Evolutionary conservation across 2,113 vertebrate species (phyloP), one percentile per base, ranked within the genome.

Genomic region (Psittacus erithacus): DNA sequence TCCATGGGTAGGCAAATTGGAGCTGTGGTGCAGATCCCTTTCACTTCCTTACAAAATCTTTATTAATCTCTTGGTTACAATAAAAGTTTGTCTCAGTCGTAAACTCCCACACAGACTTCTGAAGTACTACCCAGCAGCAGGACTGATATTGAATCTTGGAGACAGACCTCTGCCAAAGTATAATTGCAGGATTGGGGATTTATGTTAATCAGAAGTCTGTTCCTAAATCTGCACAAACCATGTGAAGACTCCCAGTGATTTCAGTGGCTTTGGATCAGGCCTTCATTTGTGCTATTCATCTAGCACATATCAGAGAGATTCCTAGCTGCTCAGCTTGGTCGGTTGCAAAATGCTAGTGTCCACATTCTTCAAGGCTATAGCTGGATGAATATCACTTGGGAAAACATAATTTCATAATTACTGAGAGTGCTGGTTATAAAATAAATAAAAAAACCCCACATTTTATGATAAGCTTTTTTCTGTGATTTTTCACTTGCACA

Each of bases 381-480:
- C 22, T 24, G 23, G 53, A 47, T 83, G 71, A 4, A 2, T 31
- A 22, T 62, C 63, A 31, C 67, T 65, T 74, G 13, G 25, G 75
- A 74, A 94, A 90, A 57, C 1, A 24, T 23, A 22, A 76, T 70
- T 80, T 52, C 24, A 13, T 59, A 38, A 57, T 27, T 77, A 28
- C 49, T 63, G 23, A 33, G 55, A 74, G 19, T 60, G 33, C 14
- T 60, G 23, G 6, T 63, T 87, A 84, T 50, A 4, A 3, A 47
- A 43, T 6, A 43, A 43, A 43, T 6, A 43, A 13, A 43, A 43
- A 43, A 43, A 6, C 15, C 43, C 1, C 24, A 25, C 49, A 25
- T 50, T 50, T 50, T 44, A 44, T 17, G 2, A 39, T 28, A 53
- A 65, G 38, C 0, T 0, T 2, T 15, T 67, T 67, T 28, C 13